Conservation (phyloP, 2,113 vertebrate species). For the Bambusicola thoracicus region DNA sequence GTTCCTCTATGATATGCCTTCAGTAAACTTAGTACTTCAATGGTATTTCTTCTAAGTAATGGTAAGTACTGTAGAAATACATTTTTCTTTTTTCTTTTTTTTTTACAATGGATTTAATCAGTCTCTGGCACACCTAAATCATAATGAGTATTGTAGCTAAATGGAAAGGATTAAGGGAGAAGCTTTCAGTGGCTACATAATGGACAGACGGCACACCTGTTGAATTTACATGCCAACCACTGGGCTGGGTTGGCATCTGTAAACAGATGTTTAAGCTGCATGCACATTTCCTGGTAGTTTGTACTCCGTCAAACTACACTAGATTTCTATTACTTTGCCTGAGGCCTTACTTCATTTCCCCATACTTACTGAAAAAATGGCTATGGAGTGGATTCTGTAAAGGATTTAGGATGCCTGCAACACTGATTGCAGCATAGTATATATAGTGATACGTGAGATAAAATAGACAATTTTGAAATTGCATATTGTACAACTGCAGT, state of each 20-base stretch:
- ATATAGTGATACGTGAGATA: not conserved
- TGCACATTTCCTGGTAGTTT: not conserved
- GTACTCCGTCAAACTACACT: not conserved
- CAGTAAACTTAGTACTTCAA: not conserved
- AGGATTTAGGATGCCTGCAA: not conserved
- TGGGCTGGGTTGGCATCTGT: not conserved
- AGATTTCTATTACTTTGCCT: not conserved
- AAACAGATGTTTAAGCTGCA: not conserved
- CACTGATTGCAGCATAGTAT: not conserved
- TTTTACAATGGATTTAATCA: not conserved
- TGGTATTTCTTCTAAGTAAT: not conserved
- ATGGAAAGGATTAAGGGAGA: not conserved
- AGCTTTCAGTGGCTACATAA: not conserved
- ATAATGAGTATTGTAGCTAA: not conserved
- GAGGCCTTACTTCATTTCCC: not conserved
- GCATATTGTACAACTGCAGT: not conserved
- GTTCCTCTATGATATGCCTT: not conserved
- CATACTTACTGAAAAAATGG: not conserved
- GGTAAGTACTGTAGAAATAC: not conserved
- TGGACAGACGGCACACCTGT: not conserved
- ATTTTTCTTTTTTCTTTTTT: not conserved
- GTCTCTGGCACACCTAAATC: not conserved
- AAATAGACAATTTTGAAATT: not conserved
- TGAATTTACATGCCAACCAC: not conserved
- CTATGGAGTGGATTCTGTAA: not conserved